Conservation (phyloP, 1,140 invertebrate genomes). For the Eufriesea mexicana region DNA sequence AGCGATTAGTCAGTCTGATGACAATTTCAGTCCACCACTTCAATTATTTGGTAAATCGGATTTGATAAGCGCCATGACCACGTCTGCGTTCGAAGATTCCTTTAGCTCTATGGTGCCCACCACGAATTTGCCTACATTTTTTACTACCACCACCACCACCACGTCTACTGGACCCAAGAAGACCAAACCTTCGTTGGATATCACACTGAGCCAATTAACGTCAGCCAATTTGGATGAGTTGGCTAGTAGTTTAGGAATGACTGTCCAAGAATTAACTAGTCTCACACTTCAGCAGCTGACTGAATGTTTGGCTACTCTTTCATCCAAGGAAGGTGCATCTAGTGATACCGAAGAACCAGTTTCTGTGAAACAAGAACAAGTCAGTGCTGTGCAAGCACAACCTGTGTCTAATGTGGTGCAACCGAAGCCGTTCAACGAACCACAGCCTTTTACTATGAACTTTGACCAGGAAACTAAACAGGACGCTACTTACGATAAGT, state of each 20-base stretch:
- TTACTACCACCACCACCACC: conserved; percentile 65
- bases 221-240: conserved; percentile 91
- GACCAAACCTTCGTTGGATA: conserved; percentile 82
- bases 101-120: conserved; percentile 75
- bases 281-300: conserved; percentile 93
- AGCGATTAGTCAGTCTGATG: conserved; percentile 71
- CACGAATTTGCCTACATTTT: conserved; percentile 71
- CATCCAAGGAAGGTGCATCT: conserved; percentile 60
- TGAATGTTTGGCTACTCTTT: conserved; percentile 85
- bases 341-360: conserved; percentile 18
- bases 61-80: conserved; percentile 53
- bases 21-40: conserved; percentile 77
- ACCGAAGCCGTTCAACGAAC: conserved; percentile 3
- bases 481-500: conserved; percentile 86
- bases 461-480: conserved; percentile 81
- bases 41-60: conserved; percentile 71
- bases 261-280: conserved; percentile 88
- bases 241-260: conserved; percentile 88
- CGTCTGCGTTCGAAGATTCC: conserved; percentile 77
- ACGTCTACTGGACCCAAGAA: conserved; percentile 61
- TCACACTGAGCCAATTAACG: conserved; percentile 91
- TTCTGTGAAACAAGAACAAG: conserved; percentile 49
- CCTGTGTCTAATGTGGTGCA: neutral
- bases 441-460: conserved; percentile 82
- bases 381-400: neutral